phyloP scores from a whole-genome alignment of 2,113 vertebrate species.

The human (Homo sapiens) region DNA sequence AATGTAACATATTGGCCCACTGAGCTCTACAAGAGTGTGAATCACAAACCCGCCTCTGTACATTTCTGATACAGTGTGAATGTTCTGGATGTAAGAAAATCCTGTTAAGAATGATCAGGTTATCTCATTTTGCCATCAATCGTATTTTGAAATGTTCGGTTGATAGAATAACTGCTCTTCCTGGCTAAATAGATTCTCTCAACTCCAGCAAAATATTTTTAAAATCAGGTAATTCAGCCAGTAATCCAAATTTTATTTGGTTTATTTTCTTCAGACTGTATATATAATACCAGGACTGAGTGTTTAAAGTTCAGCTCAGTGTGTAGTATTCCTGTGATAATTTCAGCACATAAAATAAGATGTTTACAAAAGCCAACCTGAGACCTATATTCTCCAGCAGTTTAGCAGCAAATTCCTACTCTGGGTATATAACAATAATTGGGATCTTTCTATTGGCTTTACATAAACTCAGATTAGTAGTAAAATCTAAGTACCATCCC shows the following conservation, averaged over 20 bases:
- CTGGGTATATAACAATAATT: slow-evolving; percentile 82
- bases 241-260: not conserved
- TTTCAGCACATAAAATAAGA: slow-evolving; percentile 67
- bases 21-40: slow-evolving; percentile 57
- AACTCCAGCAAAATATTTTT: not conserved
- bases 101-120: slow-evolving; percentile 42
- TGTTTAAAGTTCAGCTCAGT: slow-evolving; percentile 75
- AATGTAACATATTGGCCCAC: slow-evolving; percentile 49
- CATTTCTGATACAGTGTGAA: slow-evolving; percentile 18
- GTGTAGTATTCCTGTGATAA: slow-evolving; percentile 62
- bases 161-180: slow-evolving; percentile 16
- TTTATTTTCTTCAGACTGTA: slow-evolving; percentile 55
- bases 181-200: not conserved
- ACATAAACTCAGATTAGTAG: slow-evolving; percentile 75
- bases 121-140: slow-evolving; percentile 39
- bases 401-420: slow-evolving; percentile 75
- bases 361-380: slow-evolving; percentile 73
- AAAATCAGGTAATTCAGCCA: slow-evolving; percentile 50
- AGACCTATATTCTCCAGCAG: slow-evolving; percentile 60
- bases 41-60: slow-evolving; percentile 60
- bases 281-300: not conserved
- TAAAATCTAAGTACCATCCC: slow-evolving; percentile 78
- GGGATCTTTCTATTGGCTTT: slow-evolving; percentile 74
- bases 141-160: slow-evolving; percentile 43
- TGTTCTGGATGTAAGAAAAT: slow-evolving; percentile 53